phyloP scores from a whole-genome alignment of 2,113 vertebrate genomes.

The Sinocyclocheilus maitianheensis region DNA sequence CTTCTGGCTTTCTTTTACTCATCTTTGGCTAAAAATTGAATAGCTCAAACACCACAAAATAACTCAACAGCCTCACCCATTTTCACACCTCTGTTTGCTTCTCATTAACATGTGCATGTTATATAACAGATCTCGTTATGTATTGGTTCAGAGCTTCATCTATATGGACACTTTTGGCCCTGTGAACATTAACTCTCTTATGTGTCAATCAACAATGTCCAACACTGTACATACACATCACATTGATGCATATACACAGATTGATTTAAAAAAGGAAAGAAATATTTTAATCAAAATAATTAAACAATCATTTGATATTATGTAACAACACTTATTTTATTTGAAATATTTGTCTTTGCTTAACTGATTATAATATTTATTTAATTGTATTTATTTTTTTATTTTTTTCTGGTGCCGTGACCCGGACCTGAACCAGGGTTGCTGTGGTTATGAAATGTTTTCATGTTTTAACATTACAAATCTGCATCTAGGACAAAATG shows the following conservation, averaged over 20 bases:
- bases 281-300: no score
- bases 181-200: background rate
- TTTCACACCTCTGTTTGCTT: constrained; percentile 3
- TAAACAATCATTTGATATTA: no score
- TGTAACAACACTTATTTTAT: no score
- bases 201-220: no score
- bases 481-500: background rate
- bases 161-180: background rate
- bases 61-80: background rate
- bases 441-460: no score
- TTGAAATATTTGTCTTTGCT: background rate
- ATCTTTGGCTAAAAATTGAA: background rate
- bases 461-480: background rate
- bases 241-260: no score
- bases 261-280: no score
- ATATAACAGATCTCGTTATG: background rate
- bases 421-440: background rate
- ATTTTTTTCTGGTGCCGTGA: background rate
- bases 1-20: background rate
- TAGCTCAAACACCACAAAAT: background rate
- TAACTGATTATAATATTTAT: background rate
- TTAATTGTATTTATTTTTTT: background rate
- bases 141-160: constrained; percentile 1
- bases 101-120: background rate
- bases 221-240: no score